Percentiles rank a stretch among this genome's conserved stretches.
Evolutionary conservation across 92 coral and sea anemone genomes (phyloP).

Genomic region (Palythoa heliodiscus): DNA sequence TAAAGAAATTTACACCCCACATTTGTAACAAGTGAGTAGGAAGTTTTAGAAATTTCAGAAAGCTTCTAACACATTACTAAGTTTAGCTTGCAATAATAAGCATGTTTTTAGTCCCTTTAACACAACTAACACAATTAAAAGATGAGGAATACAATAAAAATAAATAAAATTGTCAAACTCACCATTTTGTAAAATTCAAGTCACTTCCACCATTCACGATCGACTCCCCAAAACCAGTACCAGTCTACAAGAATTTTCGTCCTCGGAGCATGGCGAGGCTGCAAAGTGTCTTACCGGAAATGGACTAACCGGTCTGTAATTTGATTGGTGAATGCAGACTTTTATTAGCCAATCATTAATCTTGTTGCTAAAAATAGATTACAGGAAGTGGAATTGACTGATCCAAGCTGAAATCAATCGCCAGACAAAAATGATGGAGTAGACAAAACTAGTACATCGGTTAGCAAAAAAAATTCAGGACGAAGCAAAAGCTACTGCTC

Average conservation of each 20-base stretch:
- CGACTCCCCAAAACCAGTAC: neutral
- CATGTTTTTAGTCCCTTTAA: no score
- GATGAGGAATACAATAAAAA: neutral
- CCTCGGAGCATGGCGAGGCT: slow-evolving; percentile 62
- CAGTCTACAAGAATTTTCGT: neutral
- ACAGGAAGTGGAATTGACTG: slow-evolving; percentile 74
- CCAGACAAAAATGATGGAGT: slow-evolving; percentile 34
- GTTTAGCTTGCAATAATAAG: neutral
- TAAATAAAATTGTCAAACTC: slow-evolving; percentile 19
- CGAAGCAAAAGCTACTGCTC: neutral
- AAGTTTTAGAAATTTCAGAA: no score
- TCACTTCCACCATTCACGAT: neutral
- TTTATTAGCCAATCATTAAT: slow-evolving; percentile 68
- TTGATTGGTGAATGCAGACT: slow-evolving; percentile 47
- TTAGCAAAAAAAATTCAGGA: neutral
- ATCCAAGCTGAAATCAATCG: slow-evolving; percentile 26
- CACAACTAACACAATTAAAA: neutral
- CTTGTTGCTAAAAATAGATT: slow-evolving; percentile 64
- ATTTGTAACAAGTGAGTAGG: no score
- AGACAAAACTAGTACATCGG: slow-evolving; percentile 17
- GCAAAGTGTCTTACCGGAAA: slow-evolving; percentile 67
- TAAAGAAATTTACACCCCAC: no score
- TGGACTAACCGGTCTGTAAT: neutral
- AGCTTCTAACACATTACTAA: no score
- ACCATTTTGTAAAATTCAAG: slow-evolving; percentile 47